A percentile compares a stretch with the other conserved stretches of the same genome.
Evolutionary conservation across 64 coral and sea anemone species (phyloP).

Genomic region (Platygyra sinensis): DNA sequence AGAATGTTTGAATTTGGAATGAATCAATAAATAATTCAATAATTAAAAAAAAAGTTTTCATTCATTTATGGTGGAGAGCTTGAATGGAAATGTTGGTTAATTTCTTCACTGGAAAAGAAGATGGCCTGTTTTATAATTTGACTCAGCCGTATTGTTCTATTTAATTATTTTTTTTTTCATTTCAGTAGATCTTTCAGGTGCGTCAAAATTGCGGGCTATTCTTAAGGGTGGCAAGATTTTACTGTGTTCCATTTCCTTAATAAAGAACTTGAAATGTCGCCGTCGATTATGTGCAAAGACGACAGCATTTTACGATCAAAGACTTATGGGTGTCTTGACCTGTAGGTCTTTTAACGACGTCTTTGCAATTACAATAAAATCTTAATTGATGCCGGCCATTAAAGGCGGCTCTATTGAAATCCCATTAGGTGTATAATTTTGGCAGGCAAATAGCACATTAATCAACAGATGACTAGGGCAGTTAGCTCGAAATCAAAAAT

Average conservation of each 20-base stretch:
- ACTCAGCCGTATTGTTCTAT: too few species aligned
- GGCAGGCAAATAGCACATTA: neutral
- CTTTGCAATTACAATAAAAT: neutral
- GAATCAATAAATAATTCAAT: neutral
- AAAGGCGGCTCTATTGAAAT: neutral
- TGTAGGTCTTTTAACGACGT: neutral
- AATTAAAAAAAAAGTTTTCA: too few species aligned
- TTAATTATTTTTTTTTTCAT: neutral
- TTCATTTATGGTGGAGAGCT: too few species aligned
- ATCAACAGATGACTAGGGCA: neutral
- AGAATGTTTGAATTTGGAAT: neutral
- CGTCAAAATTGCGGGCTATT: neutral
- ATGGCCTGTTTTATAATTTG: too few species aligned
- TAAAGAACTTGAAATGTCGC: slow-evolving; percentile 3
- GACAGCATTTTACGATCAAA: neutral
- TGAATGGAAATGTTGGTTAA: neutral
- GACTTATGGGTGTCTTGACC: neutral
- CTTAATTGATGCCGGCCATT: neutral
- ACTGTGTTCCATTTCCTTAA: slow-evolving; percentile 8
- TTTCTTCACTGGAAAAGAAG: neutral
- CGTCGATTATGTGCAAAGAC: neutral
- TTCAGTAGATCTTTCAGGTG: neutral
- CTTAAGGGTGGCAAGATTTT: neutral
- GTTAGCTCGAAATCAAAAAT: neutral
- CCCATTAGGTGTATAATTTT: neutral